phyloP scores from a whole-genome alignment of 2,888 invertebrate genomes.

The Bombylius discolor region DNA sequence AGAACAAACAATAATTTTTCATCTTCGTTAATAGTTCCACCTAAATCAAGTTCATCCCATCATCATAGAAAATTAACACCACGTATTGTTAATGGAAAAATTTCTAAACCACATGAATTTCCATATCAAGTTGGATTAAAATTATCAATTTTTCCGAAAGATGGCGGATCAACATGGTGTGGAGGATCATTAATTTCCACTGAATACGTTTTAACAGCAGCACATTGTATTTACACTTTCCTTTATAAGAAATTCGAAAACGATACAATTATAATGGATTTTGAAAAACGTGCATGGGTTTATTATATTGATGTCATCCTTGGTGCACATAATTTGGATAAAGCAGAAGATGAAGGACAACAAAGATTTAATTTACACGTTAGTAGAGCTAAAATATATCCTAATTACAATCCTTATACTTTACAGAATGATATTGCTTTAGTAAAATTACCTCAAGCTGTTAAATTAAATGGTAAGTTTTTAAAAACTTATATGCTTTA shows the following conservation, averaged over 20 bases:
- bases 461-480: slow-evolving; percentile 27
- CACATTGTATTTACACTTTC: background rate
- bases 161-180: background rate
- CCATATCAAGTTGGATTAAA: slow-evolving; percentile 7
- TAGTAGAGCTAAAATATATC: slow-evolving; percentile 19
- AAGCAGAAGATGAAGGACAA: too few relatives aligned
- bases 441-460: slow-evolving; percentile 25
- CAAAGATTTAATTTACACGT: too few relatives aligned
- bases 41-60: too few relatives aligned
- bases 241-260: too few relatives aligned
- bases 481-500: background rate
- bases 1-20: too few relatives aligned
- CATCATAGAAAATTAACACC: background rate
- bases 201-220: slow-evolving; percentile 2
- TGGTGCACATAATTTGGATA: too few relatives aligned
- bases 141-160: background rate
- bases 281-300: too few relatives aligned
- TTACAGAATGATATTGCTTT: slow-evolving; percentile 32
- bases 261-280: too few relatives aligned
- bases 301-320: too few relatives aligned
- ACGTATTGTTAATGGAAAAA: slow-evolving; percentile 8
- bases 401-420: slow-evolving; percentile 30
- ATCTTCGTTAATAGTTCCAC: too few relatives aligned
- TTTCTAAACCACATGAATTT: slow-evolving; percentile 8
- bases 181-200: slow-evolving; percentile 2